Conservation (phyloP, 2,888 invertebrate genomes). For the Julus scandinavius region DNA sequence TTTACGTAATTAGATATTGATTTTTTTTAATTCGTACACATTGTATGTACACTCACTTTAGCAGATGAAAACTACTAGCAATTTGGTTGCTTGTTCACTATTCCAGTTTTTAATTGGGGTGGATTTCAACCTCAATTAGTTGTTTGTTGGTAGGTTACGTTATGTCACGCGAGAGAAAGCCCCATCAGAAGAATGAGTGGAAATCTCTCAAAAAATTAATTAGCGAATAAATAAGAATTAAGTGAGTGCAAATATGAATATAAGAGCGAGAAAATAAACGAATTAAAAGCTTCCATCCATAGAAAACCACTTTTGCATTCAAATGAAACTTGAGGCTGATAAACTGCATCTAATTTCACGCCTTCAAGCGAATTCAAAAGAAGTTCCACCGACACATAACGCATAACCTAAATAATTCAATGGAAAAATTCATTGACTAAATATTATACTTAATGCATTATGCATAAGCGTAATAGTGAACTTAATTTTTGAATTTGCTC, state of each 20-base stretch:
- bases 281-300: background rate
- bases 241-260: conserved; percentile 5
- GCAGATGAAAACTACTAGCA: conserved; percentile 8
- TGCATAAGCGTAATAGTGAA: too few relatives aligned
- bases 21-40: background rate
- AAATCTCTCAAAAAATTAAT: conserved; percentile 17
- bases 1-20: conserved; percentile 30
- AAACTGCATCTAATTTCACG: background rate
- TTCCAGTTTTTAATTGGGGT: conserved; percentile 23
- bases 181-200: background rate
- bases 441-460: background rate
- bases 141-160: background rate
- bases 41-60: background rate
- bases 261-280: conserved; percentile 18
- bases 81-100: background rate
- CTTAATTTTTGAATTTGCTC: too few relatives aligned
- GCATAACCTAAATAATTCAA: background rate
- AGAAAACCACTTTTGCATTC: background rate
- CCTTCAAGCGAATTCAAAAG: background rate
- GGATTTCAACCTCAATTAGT: conserved; percentile 42
- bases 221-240: conserved; percentile 39
- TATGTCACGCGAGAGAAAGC: background rate
- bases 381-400: too few relatives aligned
- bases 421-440: background rate
- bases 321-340: background rate